Evolutionary conservation across 2,888 invertebrate genomes (phyloP).

Genomic region (Heterodera filipjevi): DNA sequence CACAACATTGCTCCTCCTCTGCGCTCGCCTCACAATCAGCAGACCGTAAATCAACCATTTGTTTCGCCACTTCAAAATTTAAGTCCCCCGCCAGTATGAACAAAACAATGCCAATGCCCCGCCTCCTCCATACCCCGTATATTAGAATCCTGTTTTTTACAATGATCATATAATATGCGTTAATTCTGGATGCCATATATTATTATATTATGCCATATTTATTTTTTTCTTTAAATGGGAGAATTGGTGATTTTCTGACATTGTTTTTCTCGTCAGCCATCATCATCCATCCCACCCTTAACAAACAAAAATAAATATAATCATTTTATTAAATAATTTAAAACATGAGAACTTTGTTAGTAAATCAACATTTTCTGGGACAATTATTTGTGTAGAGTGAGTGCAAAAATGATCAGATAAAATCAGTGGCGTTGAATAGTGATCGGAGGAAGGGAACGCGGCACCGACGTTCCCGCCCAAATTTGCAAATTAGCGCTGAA

Average conservation of each 20-base stretch:
- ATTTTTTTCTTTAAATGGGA: not conserved
- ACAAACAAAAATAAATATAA: not conserved
- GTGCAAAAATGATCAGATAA: not conserved
- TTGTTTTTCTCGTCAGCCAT: too few relatives aligned
- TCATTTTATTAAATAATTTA: not conserved
- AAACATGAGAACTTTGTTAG: not conserved
- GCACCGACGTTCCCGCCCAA: not conserved
- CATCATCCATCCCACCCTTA: too few relatives aligned
- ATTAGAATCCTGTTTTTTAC: too few relatives aligned
- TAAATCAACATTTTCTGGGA: not conserved
- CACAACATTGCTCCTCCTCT: constrained; percentile 16
- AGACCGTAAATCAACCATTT: not conserved
- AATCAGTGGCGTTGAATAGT: constrained; percentile 6
- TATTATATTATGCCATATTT: too few relatives aligned
- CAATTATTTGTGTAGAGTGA: not conserved
- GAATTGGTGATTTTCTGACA: too few relatives aligned
- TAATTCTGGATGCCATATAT: too few relatives aligned
- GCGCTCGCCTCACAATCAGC: not conserved
- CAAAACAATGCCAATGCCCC: not conserved
- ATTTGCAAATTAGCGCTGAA: not conserved
- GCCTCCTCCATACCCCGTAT: not conserved
- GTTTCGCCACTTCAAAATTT: not conserved
- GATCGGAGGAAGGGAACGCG: not conserved
- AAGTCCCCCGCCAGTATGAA: not conserved
- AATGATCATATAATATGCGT: too few relatives aligned